Evolutionary conservation across 64 coral and sea anemone genomes (phyloP), one percentile per base, ranked within the genome.

Genomic region (Orbicella faveolata): DNA sequence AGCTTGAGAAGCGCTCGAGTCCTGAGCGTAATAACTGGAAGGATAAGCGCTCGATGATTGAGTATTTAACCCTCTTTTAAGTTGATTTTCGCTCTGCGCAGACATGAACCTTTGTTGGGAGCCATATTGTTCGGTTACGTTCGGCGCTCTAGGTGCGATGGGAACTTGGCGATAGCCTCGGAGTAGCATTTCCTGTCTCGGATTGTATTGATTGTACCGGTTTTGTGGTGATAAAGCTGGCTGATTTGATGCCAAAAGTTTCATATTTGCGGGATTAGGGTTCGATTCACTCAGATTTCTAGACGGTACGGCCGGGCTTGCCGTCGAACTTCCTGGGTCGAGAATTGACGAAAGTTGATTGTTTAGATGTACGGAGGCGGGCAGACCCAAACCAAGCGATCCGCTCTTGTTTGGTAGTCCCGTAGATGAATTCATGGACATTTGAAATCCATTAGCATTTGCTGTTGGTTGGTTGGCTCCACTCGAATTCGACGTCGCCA

Each of bases 91-190:
- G 74, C 86, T 92, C 53, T 61, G 77, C 77, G 75, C 90, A 92
- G 90, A 92, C 36, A 87, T 86, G 75, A 87, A 92, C 77, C 83
- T 86, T 92, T 92, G 90, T 87, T 87, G 90, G 75, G 90, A 91
- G 89, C 89, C 84, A 87, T 92, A 92, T 92, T 92, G 90, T 87
- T 92, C 90, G 33, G 83, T 52, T 77, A 63, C 57, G 80, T 84
- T 75, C 79, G 89, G 89, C 89, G 80, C 89, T 79, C 83, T 82
- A 92, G 83, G 90, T 68, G 86, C 86, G 74, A 86, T 91, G 89
- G 89, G 89, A 90, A 80, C 81, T 80, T 75, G 80, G 15, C 73
- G 89, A 92, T 59, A 92, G 48, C 83, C 90, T 41, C 79, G 82
- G 59, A 92, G 39, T 62, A 87, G 76, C 72, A 87, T 84, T 87